These are phyloP conservation scores for Ageneiosus marmoratus DNA, from an alignment of 2,113 vertebrate species.

Conservation along the genomic window DNA sequence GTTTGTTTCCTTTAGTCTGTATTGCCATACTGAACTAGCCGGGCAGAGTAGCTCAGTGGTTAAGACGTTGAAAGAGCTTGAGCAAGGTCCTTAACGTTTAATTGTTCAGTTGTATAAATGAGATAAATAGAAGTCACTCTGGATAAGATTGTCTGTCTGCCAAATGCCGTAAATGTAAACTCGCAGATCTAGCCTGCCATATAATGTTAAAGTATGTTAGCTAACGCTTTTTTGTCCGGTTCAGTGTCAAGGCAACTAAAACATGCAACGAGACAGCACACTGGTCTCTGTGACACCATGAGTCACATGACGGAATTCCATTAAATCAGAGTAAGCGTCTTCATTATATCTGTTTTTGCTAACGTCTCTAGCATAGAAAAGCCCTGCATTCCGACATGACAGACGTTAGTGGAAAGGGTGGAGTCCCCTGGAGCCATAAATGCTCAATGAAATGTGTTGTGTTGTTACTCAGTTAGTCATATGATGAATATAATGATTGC, in stretches of 20 bases:
- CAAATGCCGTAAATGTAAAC: no score
- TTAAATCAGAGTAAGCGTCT: not conserved
- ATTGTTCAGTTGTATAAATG: no score
- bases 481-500: not conserved
- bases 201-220: no score
- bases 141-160: no score
- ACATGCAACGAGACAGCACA: not conserved
- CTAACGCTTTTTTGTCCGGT: not conserved
- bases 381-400: not conserved
- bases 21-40: not conserved
- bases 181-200: not conserved
- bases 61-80: no score
- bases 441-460: not conserved
- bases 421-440: not conserved
- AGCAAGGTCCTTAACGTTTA: no score
- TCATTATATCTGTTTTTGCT: not conserved
- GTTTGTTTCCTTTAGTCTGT: not conserved
- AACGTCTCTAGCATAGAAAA: not conserved
- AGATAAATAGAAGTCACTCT: no score
- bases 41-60: no score
- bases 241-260: not conserved
- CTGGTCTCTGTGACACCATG: not conserved
- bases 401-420: not conserved
- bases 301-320: not conserved
- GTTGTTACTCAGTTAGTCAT: not conserved